phyloP scores from a whole-genome alignment of 2,888 invertebrate genomes.

The Ethmia dodecea region DNA sequence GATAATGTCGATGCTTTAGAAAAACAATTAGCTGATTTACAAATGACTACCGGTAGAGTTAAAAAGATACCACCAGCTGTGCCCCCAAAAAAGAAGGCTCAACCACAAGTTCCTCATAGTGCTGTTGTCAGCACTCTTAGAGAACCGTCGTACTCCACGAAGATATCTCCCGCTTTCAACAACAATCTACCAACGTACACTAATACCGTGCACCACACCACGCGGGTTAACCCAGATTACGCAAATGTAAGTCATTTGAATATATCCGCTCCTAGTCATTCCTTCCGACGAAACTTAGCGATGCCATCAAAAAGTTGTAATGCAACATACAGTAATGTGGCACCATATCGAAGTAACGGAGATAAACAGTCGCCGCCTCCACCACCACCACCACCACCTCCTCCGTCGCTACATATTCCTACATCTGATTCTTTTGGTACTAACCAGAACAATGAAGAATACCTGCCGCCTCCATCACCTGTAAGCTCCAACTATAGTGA shows the following conservation, averaged over 20 bases:
- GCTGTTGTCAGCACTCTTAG: constrained; percentile 82
- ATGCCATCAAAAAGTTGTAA: constrained; percentile 40
- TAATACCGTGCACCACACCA: constrained; percentile 20
- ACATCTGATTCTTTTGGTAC: constrained; percentile 57
- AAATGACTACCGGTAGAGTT: constrained; percentile 66
- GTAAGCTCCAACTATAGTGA: constrained; percentile 95
- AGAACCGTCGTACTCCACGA: constrained; percentile 86
- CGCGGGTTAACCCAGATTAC: constrained; percentile 44
- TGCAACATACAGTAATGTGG: constrained; percentile 79
- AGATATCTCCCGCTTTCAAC: constrained; percentile 56
- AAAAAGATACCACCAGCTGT: constrained; percentile 87
- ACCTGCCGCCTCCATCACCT: constrained; percentile 90
- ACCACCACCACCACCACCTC: constrained; percentile 78
- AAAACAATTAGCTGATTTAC: constrained; percentile 83
- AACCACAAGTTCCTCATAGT: constrained; percentile 86
- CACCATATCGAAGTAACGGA: constrained; percentile 51
- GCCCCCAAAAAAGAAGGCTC: constrained; percentile 86
- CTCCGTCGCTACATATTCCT: constrained; percentile 58
- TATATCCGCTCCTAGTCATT: constrained; percentile 29
- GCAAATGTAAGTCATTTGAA: constrained; percentile 49
- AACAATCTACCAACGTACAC: constrained; percentile 40
- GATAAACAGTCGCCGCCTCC: constrained; percentile 68
- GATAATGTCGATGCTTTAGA: constrained; percentile 82
- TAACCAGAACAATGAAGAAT: constrained; percentile 76
- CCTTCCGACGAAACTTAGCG: constrained; percentile 31